These are phyloP conservation scores for Acleris holmiana DNA, from an alignment of 2,888 invertebrate genomes.

Conservation along the genomic window DNA sequence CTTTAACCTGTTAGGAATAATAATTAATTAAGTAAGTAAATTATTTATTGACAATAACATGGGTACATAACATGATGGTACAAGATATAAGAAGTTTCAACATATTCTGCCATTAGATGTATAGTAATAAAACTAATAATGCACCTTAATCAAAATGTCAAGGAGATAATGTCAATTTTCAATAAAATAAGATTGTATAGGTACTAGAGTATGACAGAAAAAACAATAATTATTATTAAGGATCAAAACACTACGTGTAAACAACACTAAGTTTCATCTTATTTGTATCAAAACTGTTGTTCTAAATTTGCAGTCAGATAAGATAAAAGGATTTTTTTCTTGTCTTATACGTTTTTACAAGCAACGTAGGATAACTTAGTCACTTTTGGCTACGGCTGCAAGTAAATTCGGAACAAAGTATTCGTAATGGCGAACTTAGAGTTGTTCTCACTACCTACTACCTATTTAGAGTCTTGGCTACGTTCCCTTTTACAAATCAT, in stretches of 20 bases:
- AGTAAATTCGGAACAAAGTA: conserved; percentile 2
- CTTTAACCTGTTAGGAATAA: conserved; percentile 9
- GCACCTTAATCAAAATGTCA: no score
- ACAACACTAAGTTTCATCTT: not conserved
- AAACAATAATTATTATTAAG: no score
- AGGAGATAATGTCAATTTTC: no score
- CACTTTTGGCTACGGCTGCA: conserved; percentile 13
- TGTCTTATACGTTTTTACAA: conserved; percentile 21
- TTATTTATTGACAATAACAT: not conserved
- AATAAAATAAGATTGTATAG: no score
- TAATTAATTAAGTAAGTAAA: no score
- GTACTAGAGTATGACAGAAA: no score
- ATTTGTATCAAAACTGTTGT: not conserved
- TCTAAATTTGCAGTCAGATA: not conserved
- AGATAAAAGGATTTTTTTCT: conserved; percentile 16
- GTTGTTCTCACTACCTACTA: not conserved
- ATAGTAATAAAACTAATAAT: no score
- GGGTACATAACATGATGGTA: no score
- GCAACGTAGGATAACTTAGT: conserved; percentile 24
- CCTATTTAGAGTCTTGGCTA: not conserved
- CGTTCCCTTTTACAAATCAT: not conserved
- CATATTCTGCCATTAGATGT: no score
- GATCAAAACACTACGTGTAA: no score
- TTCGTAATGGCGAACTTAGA: not conserved
- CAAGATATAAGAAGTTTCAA: no score